Conservation (phyloP, 2,113 vertebrate genomes). For the Hyaena hyaena region DNA sequence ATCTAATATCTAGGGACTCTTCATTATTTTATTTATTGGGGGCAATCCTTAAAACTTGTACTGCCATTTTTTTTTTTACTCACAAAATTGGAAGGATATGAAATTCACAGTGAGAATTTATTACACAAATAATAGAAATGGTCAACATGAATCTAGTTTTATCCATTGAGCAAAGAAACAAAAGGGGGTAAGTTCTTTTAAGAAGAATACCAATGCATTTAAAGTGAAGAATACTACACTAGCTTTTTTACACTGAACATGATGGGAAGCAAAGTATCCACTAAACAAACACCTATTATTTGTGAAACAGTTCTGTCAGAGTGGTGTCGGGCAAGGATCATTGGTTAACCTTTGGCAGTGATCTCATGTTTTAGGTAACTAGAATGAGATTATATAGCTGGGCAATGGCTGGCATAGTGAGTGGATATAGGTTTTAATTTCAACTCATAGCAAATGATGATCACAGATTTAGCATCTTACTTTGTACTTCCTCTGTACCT, state of each 20-base stretch:
- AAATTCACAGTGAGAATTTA: conserved; percentile 54
- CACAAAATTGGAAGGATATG: not conserved
- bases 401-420: not conserved
- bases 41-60: conserved; percentile 56
- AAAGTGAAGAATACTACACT: conserved; percentile 80
- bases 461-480: conserved; percentile 67
- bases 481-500: conserved; percentile 57
- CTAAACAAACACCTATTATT: conserved; percentile 42
- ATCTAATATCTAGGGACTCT: conserved; percentile 67
- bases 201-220: conserved; percentile 57
- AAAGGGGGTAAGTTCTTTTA: not conserved
- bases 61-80: not conserved
- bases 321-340: not conserved
- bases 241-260: not conserved
- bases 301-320: not conserved
- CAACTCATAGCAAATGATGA: conserved; percentile 43
- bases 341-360: conserved; percentile 66
- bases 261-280: not conserved
- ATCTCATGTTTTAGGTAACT: conserved; percentile 24
- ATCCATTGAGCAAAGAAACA: conserved; percentile 43
- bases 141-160: conserved; percentile 82
- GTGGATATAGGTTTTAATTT: conserved; percentile 1
- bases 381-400: conserved; percentile 44
- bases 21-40: conserved; percentile 48
- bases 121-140: conserved; percentile 73